Evolutionary conservation across 2,888 invertebrate species (phyloP).

Genomic region (Yponomeuta sedellus): DNA sequence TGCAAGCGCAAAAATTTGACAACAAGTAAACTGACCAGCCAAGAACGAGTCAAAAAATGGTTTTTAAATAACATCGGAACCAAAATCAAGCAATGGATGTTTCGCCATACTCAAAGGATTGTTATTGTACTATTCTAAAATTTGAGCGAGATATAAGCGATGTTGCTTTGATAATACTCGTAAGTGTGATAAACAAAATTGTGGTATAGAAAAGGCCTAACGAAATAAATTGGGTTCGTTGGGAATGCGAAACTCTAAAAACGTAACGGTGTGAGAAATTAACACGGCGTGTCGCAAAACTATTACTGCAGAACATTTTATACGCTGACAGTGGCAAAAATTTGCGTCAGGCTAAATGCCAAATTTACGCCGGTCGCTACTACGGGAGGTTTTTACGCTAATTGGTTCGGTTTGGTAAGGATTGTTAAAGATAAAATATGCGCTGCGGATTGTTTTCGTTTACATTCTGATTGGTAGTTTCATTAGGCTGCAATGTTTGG

Average conservation of each 20-base stretch:
- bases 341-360: conserved; percentile 75
- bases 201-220: too few species aligned
- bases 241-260: background rate
- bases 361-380: conserved; percentile 69
- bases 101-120: too few species aligned
- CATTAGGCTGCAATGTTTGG: conserved; percentile 34
- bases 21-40: conserved; percentile 33
- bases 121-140: too few species aligned
- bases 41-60: too few species aligned
- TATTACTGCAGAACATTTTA: conserved; percentile 66
- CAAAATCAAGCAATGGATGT: too few species aligned
- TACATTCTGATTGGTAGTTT: conserved; percentile 70
- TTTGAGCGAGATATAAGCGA: too few species aligned
- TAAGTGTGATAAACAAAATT: too few species aligned
- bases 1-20: background rate
- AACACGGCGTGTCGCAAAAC: conserved; percentile 57
- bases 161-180: too few species aligned
- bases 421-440: conserved; percentile 76
- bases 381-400: conserved; percentile 69
- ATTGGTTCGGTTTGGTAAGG: conserved; percentile 69
- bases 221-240: background rate
- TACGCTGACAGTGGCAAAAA: conserved; percentile 69
- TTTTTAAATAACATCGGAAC: too few species aligned
- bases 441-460: conserved; percentile 69
- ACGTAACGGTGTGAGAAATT: conserved; percentile 49